Evolutionary conservation across 2,113 vertebrate genomes (phyloP).

Genomic region (Platichthys flesus): DNA sequence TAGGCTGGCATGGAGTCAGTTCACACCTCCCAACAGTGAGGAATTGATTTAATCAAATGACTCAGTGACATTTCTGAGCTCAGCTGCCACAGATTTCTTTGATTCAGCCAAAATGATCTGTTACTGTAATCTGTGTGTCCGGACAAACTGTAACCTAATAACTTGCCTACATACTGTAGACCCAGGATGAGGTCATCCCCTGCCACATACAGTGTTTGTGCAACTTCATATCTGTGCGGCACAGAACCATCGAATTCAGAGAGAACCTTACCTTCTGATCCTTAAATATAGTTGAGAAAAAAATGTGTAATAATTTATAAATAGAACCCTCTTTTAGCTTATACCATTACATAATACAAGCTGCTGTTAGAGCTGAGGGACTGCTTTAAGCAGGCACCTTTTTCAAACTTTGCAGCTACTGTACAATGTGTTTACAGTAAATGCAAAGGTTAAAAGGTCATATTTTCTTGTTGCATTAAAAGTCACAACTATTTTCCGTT

Average conservation of each 20-base stretch:
- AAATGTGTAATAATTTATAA: slow-evolving; percentile 25
- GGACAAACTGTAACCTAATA: slow-evolving; percentile 33
- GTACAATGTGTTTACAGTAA: background rate
- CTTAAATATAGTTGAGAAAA: slow-evolving; percentile 12
- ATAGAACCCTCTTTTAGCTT: slow-evolving; percentile 26
- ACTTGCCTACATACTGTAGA: background rate
- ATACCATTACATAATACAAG: slow-evolving; percentile 38
- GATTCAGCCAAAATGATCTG: background rate
- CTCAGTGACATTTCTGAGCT: slow-evolving; percentile 10
- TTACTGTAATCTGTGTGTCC: slow-evolving; percentile 17
- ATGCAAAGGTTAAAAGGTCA: background rate
- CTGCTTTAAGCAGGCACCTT: slow-evolving; percentile 5
- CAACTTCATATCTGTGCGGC: background rate
- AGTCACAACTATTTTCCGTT: background rate
- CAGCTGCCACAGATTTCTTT: background rate
- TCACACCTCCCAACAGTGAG: slow-evolving; percentile 7
- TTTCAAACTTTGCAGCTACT: slow-evolving; percentile 11
- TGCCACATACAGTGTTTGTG: background rate
- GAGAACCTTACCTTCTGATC: slow-evolving; percentile 12
- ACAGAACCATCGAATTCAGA: background rate
- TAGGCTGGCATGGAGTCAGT: background rate
- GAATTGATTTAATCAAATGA: slow-evolving; percentile 4
- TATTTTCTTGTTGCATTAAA: background rate
- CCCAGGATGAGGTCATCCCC: slow-evolving; percentile 23
- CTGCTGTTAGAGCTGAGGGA: slow-evolving; percentile 8